Percentiles rank a stretch among this genome's conserved stretches.
phyloP scores from a whole-genome alignment of 2,113 vertebrate genomes.

The Diglossa brunneiventris region DNA sequence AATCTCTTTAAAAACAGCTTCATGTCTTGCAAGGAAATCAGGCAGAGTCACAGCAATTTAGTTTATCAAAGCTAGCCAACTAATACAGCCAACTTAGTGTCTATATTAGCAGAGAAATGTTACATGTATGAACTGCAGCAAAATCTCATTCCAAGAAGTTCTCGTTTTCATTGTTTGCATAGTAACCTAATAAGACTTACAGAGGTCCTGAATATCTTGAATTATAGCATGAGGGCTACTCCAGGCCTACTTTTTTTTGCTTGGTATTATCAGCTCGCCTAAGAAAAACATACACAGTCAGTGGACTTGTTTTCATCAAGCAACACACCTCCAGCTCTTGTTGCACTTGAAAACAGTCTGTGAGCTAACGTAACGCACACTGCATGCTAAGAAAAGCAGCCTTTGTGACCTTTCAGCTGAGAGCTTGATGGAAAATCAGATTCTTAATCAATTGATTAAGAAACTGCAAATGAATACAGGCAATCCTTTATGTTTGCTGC shows the following conservation, averaged over 20 bases:
- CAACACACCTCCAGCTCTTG: background rate
- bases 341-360: background rate
- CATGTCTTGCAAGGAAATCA: constrained; percentile 21
- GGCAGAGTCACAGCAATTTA: constrained; percentile 14
- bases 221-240: background rate
- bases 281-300: background rate
- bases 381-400: background rate
- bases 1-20: constrained; percentile 32
- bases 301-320: background rate
- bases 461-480: background rate
- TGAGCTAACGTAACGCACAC: background rate
- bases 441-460: background rate
- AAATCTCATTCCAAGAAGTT: background rate
- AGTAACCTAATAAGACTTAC: background rate
- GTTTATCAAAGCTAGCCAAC: background rate
- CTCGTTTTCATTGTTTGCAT: background rate
- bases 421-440: background rate
- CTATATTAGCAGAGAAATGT: background rate
- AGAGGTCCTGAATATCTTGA: background rate
- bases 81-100: background rate
- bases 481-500: background rate
- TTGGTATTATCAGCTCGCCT: background rate
- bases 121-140: background rate
- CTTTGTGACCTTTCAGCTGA: background rate
- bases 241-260: background rate